A percentile compares a stretch with the other conserved stretches of the same genome.
Conservation (phyloP, 2,113 vertebrate species). For the Rhinogobius similis region DNA sequence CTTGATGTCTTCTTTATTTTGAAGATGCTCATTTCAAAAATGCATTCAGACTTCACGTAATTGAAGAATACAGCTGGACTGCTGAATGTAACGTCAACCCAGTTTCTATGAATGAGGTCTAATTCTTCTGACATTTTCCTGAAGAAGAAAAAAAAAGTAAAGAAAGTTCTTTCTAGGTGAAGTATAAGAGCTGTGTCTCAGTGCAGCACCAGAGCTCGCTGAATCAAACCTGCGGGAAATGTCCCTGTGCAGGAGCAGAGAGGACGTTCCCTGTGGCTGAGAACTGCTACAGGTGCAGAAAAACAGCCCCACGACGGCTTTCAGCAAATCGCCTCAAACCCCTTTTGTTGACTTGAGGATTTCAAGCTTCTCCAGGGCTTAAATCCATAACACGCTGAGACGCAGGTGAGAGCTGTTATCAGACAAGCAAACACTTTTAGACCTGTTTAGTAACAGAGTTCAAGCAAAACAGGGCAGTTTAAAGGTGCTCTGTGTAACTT, state of each 20-base stretch:
- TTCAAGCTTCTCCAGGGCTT: constrained; percentile 50
- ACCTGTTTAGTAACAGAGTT: constrained; percentile 21
- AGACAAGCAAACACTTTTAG: constrained; percentile 42
- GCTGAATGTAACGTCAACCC: no score
- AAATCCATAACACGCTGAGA: constrained; percentile 49
- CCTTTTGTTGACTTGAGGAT: constrained; percentile 58
- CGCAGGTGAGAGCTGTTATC: constrained; percentile 21
- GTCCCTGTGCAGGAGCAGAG: constrained; percentile 6
- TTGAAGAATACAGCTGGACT: no score
- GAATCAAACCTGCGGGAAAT: constrained; percentile 6
- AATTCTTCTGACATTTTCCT: no score
- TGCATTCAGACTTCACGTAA: no score
- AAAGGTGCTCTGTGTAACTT: not conserved
- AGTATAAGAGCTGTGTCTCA: not conserved
- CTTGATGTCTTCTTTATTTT: no score
- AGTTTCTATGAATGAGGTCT: no score
- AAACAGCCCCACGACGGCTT: constrained; percentile 33
- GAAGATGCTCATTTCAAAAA: no score
- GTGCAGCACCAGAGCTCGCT: not conserved
- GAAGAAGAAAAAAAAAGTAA: no score
- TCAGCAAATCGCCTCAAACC: constrained; percentile 50
- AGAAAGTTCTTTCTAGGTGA: no score
- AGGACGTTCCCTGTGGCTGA: constrained; percentile 6
- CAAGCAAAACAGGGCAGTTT: constrained; percentile 10
- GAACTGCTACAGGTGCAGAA: constrained; percentile 36